phyloP scores from a whole-genome alignment of 2,113 vertebrate genomes.

The Dendropsophus ebraccatus region DNA sequence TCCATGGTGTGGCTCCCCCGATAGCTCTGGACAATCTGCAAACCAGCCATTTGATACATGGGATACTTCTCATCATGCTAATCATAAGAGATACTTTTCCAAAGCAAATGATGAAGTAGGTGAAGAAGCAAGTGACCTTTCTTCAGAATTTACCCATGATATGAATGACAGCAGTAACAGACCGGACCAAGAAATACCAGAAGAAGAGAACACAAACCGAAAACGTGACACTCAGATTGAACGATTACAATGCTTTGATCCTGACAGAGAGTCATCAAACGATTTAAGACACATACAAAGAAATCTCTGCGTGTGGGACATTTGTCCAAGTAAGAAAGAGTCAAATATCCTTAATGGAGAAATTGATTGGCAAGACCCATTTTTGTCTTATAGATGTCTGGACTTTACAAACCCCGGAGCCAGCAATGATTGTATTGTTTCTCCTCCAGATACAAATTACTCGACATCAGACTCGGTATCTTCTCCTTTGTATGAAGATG shows the following conservation, averaged over 20 bases:
- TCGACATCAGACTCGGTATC: conserved; percentile 79
- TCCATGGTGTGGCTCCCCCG: conserved; percentile 64
- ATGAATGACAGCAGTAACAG: neutral
- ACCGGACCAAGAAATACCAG: neutral
- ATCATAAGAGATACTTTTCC: conserved; percentile 59
- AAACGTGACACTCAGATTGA: conserved; percentile 60
- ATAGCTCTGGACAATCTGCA: conserved; percentile 36
- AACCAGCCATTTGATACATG: conserved; percentile 63
- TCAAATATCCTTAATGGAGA: conserved; percentile 66
- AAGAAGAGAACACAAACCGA: neutral
- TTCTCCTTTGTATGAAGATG: conserved; percentile 73
- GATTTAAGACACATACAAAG: conserved; percentile 23
- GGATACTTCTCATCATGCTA: conserved; percentile 63
- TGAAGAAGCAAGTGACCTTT: conserved; percentile 58
- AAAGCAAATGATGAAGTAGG: conserved; percentile 64
- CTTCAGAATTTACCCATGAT: conserved; percentile 53
- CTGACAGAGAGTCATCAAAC: neutral
- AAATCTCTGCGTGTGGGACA: conserved; percentile 65
- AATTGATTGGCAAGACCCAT: conserved; percentile 74
- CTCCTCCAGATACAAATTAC: conserved; percentile 78
- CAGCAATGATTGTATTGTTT: conserved; percentile 71
- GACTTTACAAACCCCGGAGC: conserved; percentile 69
- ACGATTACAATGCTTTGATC: conserved; percentile 42
- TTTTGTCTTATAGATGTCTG: conserved; percentile 70
- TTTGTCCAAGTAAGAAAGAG: conserved; percentile 67